A percentile compares a stretch with the other conserved stretches of the same genome.
phyloP scores from a whole-genome alignment of 2,113 vertebrate genomes.

The Lampris megalopsis region DNA sequence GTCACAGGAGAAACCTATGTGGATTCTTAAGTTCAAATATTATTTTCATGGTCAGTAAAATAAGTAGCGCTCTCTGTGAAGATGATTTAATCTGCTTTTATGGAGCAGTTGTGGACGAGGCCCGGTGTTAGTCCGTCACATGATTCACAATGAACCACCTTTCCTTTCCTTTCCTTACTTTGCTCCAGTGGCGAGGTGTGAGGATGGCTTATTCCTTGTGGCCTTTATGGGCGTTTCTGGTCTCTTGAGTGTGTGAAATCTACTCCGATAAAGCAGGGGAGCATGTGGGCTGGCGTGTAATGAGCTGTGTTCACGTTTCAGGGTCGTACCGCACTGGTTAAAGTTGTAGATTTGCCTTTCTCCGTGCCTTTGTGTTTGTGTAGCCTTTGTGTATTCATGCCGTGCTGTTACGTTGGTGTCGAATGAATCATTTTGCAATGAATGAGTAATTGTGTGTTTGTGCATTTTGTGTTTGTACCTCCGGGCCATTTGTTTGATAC shows the following conservation, averaged over 20 bases:
- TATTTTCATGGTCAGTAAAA: neutral
- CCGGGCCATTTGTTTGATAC: constrained; percentile 55
- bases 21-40: neutral
- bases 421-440: neutral
- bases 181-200: constrained; percentile 56
- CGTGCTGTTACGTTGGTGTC: constrained; percentile 1
- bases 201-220: constrained; percentile 35
- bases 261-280: constrained; percentile 29
- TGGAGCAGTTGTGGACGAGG: constrained; percentile 41
- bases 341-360: constrained; percentile 6
- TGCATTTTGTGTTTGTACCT: constrained; percentile 22
- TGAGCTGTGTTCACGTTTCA: constrained; percentile 7
- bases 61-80: neutral
- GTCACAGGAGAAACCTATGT: neutral
- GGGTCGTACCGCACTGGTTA: constrained; percentile 4
- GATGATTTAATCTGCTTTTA: neutral
- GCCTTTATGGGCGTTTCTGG: constrained; percentile 47
- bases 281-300: constrained; percentile 59
- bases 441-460: neutral
- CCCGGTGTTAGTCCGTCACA: constrained; percentile 3
- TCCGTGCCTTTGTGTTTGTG: constrained; percentile 1
- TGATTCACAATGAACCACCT: constrained; percentile 23
- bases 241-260: constrained; percentile 17
- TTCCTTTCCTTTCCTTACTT: constrained; percentile 31
- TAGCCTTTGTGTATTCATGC: neutral